phyloP scores from a whole-genome alignment of 2,113 vertebrate species.

The Spea multiplicata region DNA sequence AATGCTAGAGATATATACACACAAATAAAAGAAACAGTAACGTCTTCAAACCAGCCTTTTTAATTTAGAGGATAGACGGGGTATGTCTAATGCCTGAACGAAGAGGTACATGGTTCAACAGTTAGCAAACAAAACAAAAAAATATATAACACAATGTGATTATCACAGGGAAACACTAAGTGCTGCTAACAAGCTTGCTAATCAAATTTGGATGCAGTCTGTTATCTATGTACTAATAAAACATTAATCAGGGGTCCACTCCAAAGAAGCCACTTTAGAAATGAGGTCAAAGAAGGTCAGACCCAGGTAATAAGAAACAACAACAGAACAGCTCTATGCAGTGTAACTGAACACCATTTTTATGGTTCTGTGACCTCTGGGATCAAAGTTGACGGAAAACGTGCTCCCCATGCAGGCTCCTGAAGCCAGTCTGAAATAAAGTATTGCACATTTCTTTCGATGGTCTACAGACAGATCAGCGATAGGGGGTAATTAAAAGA shows the following conservation, averaged over 20 bases:
- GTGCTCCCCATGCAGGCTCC: not conserved
- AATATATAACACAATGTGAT: too few relatives aligned
- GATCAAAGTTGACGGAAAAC: conserved; percentile 71
- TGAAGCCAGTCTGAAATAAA: not conserved
- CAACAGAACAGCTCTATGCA: conserved; percentile 71
- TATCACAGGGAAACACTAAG: too few relatives aligned
- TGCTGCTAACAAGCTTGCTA: too few relatives aligned
- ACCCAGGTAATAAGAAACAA: conserved; percentile 84
- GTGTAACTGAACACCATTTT: conserved; percentile 81
- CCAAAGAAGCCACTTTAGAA: conserved; percentile 67
- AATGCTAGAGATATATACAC: too few relatives aligned
- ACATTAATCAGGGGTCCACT: conserved; percentile 71
- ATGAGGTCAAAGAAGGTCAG: conserved; percentile 77
- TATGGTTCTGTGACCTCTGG: conserved; percentile 67
- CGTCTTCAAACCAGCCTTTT: too few relatives aligned
- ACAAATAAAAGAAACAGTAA: too few relatives aligned
- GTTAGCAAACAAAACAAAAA: too few relatives aligned
- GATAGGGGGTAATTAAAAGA: too few relatives aligned
- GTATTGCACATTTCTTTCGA: not conserved
- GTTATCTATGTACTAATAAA: conserved; percentile 79
- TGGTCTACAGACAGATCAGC: not conserved
- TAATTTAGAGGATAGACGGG: too few relatives aligned
- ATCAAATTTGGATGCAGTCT: too few relatives aligned
- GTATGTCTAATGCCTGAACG: too few relatives aligned
- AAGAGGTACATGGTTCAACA: too few relatives aligned